Evolutionary conservation across 2,113 vertebrate species (phyloP).

Genomic region (Hippocampus zosterae): DNA sequence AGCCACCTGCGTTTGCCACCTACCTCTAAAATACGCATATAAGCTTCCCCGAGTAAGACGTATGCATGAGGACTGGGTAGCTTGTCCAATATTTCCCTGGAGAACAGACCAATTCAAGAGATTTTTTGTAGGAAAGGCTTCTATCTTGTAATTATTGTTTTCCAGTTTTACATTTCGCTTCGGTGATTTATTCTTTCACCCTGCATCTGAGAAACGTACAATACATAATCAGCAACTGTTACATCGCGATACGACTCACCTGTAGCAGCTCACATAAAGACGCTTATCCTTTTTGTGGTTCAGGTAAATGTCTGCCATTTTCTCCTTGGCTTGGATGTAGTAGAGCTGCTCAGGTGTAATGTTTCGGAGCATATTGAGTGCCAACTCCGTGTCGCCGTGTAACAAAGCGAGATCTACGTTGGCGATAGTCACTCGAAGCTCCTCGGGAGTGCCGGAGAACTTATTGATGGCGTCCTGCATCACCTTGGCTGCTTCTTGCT

Average conservation of each 20-base stretch:
- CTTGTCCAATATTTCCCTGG: constrained; percentile 91
- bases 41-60: constrained; percentile 91
- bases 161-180: not conserved
- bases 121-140: not conserved
- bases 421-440: constrained; percentile 85
- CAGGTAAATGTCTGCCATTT: constrained; percentile 94
- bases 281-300: constrained; percentile 90
- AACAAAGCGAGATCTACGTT: constrained; percentile 87
- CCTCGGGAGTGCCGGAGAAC: constrained; percentile 91
- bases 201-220: not conserved
- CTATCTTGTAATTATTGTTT: not conserved
- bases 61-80: constrained; percentile 82
- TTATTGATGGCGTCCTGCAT: constrained; percentile 96
- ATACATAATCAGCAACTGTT: not conserved
- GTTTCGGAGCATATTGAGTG: constrained; percentile 87
- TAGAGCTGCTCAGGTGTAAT: constrained; percentile 88
- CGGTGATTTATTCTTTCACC: not conserved
- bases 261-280: constrained; percentile 88
- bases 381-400: constrained; percentile 84
- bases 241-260: constrained; percentile 66
- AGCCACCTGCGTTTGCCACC: constrained; percentile 30
- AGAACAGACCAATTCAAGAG: constrained; percentile 32
- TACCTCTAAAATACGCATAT: constrained; percentile 97
- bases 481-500: constrained; percentile 94
- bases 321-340: constrained; percentile 90